phyloP scores from a whole-genome alignment of 2,888 invertebrate genomes.

The Drosophila fungiperda region DNA sequence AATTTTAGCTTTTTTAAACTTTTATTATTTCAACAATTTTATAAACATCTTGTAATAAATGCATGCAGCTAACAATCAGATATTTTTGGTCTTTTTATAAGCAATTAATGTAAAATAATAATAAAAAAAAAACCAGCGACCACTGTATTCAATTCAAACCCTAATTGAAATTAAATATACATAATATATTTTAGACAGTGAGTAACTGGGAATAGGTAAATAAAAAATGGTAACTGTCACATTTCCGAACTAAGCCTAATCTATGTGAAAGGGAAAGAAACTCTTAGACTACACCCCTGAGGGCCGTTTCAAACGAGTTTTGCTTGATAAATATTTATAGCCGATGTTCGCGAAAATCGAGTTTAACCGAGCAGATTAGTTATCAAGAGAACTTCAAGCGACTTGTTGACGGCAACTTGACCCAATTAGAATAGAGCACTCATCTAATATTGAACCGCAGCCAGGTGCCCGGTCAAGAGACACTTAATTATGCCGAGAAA shows the following conservation, averaged over 20 bases:
- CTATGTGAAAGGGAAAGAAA: constrained; percentile 1
- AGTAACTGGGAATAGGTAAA: constrained; percentile 14
- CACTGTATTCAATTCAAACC: not conserved
- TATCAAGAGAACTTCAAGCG: constrained; percentile 29
- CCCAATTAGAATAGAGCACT: constrained; percentile 53
- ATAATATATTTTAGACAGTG: constrained; percentile 10
- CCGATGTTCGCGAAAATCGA: constrained; percentile 41
- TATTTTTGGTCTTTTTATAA: not conserved
- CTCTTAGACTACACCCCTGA: constrained; percentile 20
- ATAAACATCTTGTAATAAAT: not conserved
- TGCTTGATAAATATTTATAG: constrained; percentile 60
- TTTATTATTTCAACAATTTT: not conserved
- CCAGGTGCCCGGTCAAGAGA: constrained; percentile 62
- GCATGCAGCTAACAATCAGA: not conserved
- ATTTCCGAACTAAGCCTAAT: constrained; percentile 33
- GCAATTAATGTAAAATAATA: not conserved
- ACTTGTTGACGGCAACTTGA: constrained; percentile 51
- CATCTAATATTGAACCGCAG: constrained; percentile 55
- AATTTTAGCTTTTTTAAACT: not conserved
- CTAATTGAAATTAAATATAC: constrained; percentile 19
- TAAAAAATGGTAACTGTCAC: constrained; percentile 20
- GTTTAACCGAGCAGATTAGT: constrained; percentile 34
- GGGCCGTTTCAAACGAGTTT: constrained; percentile 24
- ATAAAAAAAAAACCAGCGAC: not conserved
- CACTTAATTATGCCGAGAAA: constrained; percentile 62